Conservation (phyloP, 2,888 invertebrate species). For the Gnatocerus cornutus region DNA sequence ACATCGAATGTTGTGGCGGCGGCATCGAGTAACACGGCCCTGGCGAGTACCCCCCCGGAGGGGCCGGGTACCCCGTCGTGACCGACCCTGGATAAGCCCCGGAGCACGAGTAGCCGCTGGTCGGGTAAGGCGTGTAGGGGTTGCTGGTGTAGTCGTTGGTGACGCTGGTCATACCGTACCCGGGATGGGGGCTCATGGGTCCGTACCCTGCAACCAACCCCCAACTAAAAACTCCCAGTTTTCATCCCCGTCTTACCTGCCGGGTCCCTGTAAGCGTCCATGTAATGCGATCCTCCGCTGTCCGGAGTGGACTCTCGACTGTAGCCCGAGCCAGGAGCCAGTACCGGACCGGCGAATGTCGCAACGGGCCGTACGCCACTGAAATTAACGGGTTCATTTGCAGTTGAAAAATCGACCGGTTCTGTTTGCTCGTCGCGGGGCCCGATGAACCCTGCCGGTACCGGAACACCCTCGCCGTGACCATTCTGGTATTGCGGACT, state of each 20-base stretch:
- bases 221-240: neutral
- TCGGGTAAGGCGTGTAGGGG: constrained; percentile 80
- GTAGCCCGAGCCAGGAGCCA: constrained; percentile 78
- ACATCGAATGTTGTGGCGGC: constrained; percentile 82
- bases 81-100: constrained; percentile 73
- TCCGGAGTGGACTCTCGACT: constrained; percentile 93
- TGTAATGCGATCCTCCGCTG: constrained; percentile 91
- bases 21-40: constrained; percentile 91
- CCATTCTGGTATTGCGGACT: constrained; percentile 76
- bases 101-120: constrained; percentile 67
- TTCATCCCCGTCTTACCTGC: constrained; percentile 75
- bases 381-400: constrained; percentile 78
- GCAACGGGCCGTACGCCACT: constrained; percentile 75
- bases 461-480: constrained; percentile 72
- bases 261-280: constrained; percentile 90
- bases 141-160: constrained; percentile 88
- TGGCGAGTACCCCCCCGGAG: constrained; percentile 74
- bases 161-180: constrained; percentile 84
- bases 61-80: constrained; percentile 77
- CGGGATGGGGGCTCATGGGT: constrained; percentile 89
- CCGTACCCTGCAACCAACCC: constrained; percentile 79
- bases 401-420: constrained; percentile 82
- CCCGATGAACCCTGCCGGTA: constrained; percentile 73
- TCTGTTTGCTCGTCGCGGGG: constrained; percentile 79
- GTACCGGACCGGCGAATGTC: constrained; percentile 65